Conservation (phyloP, 1,140 invertebrate species). For the Trichoplusia ni region DNA sequence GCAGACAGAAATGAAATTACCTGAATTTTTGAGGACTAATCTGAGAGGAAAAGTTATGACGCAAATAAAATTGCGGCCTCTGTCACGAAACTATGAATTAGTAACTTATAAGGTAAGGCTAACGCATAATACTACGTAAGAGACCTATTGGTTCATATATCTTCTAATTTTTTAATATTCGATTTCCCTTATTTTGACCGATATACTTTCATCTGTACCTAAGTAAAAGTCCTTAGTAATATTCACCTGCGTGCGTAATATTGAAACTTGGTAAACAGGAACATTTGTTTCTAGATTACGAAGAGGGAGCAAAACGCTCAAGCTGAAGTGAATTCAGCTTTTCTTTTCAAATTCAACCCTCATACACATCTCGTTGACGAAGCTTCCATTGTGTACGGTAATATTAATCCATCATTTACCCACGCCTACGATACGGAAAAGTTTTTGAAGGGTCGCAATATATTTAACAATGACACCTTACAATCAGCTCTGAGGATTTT, state of each 20-base stretch:
- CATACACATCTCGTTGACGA: conserved; percentile 54
- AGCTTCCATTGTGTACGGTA: conserved; percentile 83
- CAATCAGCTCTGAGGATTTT: conserved; percentile 82
- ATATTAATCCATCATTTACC: conserved; percentile 85
- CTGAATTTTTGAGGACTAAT: conserved; percentile 35
- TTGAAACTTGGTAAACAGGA: not conserved
- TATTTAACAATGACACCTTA: conserved; percentile 76
- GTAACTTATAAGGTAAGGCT: conserved; percentile 51
- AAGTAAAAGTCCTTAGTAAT: no score
- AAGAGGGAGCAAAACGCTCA: conserved; percentile 86
- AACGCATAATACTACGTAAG: no score
- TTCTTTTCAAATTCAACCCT: conserved; percentile 83
- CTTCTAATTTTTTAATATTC: no score
- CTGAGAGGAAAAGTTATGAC: conserved; percentile 40
- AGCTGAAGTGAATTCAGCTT: conserved; percentile 87
- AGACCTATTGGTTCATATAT: no score
- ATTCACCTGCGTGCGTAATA: no score
- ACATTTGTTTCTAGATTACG: conserved; percentile 79
- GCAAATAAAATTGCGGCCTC: conserved; percentile 42
- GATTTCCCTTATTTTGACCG: no score
- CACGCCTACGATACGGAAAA: conserved; percentile 86
- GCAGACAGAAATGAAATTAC: conserved; percentile 35
- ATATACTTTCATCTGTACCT: no score
- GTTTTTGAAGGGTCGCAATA: conserved; percentile 80
- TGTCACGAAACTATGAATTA: conserved; percentile 38